A percentile compares a stretch with the other conserved stretches of the same genome.
Conservation (phyloP, 1,140 invertebrate species). For the Chrysomallon squamiferum region DNA sequence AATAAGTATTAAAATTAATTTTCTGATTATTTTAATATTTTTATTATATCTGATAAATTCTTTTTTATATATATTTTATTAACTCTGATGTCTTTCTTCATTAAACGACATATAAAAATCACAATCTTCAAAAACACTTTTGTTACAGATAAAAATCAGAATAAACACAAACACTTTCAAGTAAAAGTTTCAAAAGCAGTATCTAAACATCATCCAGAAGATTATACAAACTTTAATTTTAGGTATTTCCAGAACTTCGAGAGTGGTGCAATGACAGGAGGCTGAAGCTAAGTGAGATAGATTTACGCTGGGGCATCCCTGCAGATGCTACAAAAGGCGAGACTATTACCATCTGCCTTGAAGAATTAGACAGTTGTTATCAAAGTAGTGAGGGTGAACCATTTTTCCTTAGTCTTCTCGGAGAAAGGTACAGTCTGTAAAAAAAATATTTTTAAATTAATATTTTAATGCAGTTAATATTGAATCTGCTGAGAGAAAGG, state of each 20-base stretch:
- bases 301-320: constrained; percentile 62
- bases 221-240: background rate
- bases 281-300: constrained; percentile 58
- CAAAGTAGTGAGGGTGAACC: constrained; percentile 48
- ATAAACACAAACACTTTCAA: too few species aligned
- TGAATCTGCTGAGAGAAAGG: too few species aligned
- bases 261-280: constrained; percentile 58
- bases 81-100: too few species aligned
- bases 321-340: constrained; percentile 50
- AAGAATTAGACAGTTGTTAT: constrained; percentile 57
- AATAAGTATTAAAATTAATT: background rate
- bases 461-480: too few species aligned
- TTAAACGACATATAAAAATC: too few species aligned
- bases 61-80: too few species aligned
- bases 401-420: constrained; percentile 57
- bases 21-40: background rate
- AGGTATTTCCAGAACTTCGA: constrained; percentile 62
- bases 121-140: too few species aligned
- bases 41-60: background rate
- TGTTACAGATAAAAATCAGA: too few species aligned
- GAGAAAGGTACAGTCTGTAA: constrained; percentile 56
- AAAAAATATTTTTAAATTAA: background rate
- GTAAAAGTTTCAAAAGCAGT: too few species aligned
- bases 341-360: constrained; percentile 56
- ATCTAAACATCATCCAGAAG: too few species aligned